A percentile compares a stretch with the other conserved stretches of the same genome.
These are phyloP conservation scores for Cyprinodon tularosa DNA, from an alignment of 2,113 vertebrate species.

Conservation along the genomic window DNA sequence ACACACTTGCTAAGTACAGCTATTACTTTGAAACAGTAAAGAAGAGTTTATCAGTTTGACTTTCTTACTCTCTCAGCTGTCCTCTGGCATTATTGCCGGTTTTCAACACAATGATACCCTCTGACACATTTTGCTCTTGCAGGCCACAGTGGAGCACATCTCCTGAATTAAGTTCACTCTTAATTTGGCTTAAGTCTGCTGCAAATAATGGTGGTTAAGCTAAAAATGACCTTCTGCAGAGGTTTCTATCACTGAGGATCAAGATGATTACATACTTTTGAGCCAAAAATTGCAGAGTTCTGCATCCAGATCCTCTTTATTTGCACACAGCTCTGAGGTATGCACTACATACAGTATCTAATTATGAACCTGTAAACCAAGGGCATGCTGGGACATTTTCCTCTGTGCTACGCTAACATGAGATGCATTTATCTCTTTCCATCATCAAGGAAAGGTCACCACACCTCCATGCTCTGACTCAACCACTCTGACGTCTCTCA, in stretches of 20 bases:
- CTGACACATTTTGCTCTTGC: slow-evolving; percentile 22
- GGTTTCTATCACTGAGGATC: slow-evolving; percentile 22
- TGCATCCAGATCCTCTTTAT: slow-evolving; percentile 16
- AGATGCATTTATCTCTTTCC: slow-evolving; percentile 40
- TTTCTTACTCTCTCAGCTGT: slow-evolving; percentile 6
- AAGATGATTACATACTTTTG: slow-evolving; percentile 45
- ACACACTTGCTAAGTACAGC: slow-evolving; percentile 1
- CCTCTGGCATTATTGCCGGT: neutral
- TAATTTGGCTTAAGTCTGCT: neutral
- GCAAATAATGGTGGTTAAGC: slow-evolving; percentile 16
- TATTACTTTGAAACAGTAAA: slow-evolving; percentile 23
- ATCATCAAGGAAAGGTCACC: slow-evolving; percentile 27
- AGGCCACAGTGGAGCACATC: neutral
- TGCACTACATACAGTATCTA: slow-evolving; percentile 35
- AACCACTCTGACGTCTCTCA: slow-evolving; percentile 26
- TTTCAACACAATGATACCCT: slow-evolving; percentile 5
- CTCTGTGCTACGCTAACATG: slow-evolving; percentile 20
- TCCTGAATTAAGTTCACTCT: neutral
- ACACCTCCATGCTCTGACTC: slow-evolving; percentile 42
- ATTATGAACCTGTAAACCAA: slow-evolving; percentile 39
- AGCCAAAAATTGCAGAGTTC: slow-evolving; percentile 29
- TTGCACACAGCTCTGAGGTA: slow-evolving; percentile 12
- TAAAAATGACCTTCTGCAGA: slow-evolving; percentile 9
- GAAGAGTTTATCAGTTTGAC: neutral
- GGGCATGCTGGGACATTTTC: slow-evolving; percentile 42